phyloP scores from a whole-genome alignment of 1,140 invertebrate genomes.

The Lucilia sericata region DNA sequence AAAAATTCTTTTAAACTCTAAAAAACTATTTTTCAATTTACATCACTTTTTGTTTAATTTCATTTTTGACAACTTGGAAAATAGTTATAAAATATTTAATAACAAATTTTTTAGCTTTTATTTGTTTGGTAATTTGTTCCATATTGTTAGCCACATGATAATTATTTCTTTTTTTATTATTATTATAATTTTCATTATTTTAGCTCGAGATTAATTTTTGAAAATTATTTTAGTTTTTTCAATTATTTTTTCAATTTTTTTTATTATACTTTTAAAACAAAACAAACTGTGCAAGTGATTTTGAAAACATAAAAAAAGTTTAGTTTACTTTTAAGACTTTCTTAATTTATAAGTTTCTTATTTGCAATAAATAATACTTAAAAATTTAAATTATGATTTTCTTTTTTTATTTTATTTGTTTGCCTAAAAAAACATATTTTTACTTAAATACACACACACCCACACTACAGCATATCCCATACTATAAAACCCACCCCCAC shows the following conservation, averaged over 20 bases:
- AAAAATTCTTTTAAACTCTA: not conserved
- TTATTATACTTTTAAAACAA: not conserved
- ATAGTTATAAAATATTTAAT: not conserved
- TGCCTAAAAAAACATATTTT: not conserved
- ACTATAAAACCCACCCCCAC: not conserved
- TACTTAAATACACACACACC: not conserved
- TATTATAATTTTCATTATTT: not conserved
- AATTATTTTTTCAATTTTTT: not conserved
- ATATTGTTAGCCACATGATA: not conserved
- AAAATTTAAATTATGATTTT: not conserved
- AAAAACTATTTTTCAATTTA: not conserved
- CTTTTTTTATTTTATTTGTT: not conserved
- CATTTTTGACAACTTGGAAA: not conserved
- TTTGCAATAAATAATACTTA: slow-evolving; percentile 19
- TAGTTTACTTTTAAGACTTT: not conserved
- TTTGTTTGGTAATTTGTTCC: not conserved
- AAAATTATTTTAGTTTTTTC: not conserved
- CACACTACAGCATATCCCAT: not conserved
- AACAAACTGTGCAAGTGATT: slow-evolving; percentile 13
- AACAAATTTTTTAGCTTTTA: not conserved
- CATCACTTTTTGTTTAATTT: not conserved
- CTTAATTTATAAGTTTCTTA: slow-evolving; percentile 10
- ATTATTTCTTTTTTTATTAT: slow-evolving; percentile 10
- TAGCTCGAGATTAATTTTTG: not conserved
- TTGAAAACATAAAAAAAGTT: not conserved